Conservation (phyloP, 2,113 vertebrate genomes). For the Cyprinodon tularosa region DNA sequence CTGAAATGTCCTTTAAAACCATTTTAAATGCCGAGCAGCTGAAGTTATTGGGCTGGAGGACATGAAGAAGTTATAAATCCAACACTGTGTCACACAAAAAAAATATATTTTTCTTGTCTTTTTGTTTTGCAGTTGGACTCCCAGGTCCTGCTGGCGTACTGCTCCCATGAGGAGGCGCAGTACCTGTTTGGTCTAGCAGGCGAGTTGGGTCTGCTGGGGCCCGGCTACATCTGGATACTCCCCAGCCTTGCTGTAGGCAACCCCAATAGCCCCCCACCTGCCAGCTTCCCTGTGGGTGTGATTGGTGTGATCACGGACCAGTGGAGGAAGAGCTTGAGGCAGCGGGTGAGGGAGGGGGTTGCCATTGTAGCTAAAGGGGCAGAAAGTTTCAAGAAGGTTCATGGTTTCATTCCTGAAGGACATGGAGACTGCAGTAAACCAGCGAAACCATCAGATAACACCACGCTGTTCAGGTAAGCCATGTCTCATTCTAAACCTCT, state of each 20-base stretch:
- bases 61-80: neutral
- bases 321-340: slow-evolving; percentile 93
- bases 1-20: neutral
- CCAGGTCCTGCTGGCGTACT: slow-evolving; percentile 92
- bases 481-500: neutral
- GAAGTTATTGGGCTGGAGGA: neutral
- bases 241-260: slow-evolving; percentile 91
- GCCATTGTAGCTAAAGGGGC: slow-evolving; percentile 92
- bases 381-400: slow-evolving; percentile 85
- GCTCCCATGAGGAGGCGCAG: slow-evolving; percentile 92
- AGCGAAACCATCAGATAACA: slow-evolving; percentile 71
- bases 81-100: neutral
- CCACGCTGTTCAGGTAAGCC: slow-evolving; percentile 90
- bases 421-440: slow-evolving; percentile 84
- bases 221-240: slow-evolving; percentile 94
- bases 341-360: slow-evolving; percentile 93
- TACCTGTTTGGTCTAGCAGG: slow-evolving; percentile 89
- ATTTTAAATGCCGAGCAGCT: neutral
- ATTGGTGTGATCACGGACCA: slow-evolving; percentile 94
- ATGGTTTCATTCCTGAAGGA: slow-evolving; percentile 85
- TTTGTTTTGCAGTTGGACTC: slow-evolving; percentile 84
- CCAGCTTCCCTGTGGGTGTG: slow-evolving; percentile 90
- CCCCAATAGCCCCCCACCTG: slow-evolving; percentile 85
- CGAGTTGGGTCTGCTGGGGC: slow-evolving; percentile 89
- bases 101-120: neutral